Evolutionary conservation across 92 coral and sea anemone species (phyloP).

Genomic region (Paramuricea clavata): DNA sequence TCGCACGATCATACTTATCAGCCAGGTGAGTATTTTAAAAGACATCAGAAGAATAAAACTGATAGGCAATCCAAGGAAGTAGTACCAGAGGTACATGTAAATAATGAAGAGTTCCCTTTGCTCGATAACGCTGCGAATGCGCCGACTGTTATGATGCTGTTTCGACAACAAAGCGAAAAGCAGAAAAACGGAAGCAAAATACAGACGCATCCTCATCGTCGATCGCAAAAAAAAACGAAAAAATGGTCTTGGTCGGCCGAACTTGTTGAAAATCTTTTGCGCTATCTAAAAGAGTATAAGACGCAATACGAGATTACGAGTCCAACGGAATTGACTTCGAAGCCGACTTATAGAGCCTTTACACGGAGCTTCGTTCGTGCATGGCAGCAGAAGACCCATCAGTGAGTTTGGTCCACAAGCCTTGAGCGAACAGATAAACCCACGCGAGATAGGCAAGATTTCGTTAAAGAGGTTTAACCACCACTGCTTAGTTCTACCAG

Average conservation of each 20-base stretch:
- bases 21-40: background rate
- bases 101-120: too few species aligned
- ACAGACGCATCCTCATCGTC: conserved; percentile 19
- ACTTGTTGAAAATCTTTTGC: conserved; percentile 35
- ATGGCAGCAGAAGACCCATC: conserved; percentile 52
- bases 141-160: background rate
- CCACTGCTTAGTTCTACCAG: too few species aligned
- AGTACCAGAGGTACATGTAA: background rate
- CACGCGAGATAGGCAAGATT: conserved; percentile 57
- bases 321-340: conserved; percentile 58
- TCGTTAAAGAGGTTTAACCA: too few species aligned
- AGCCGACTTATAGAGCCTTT: conserved; percentile 49
- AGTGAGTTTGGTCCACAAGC: conserved; percentile 57
- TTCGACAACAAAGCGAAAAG: background rate
- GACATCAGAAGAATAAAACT: background rate
- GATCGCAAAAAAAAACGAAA: conserved; percentile 32
- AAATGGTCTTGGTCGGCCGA: conserved; percentile 54
- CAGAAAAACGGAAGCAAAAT: conserved; percentile 11
- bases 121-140: background rate
- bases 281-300: conserved; percentile 64
- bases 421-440: conserved; percentile 34
- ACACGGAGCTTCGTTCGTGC: conserved; percentile 38
- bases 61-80: conserved; percentile 11
- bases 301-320: conserved; percentile 54
- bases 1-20: too few species aligned